A percentile compares a stretch with the other conserved stretches of the same genome.
Conservation (phyloP, 2,113 vertebrate species). For the Sinocyclocheilus rhinocerous region DNA sequence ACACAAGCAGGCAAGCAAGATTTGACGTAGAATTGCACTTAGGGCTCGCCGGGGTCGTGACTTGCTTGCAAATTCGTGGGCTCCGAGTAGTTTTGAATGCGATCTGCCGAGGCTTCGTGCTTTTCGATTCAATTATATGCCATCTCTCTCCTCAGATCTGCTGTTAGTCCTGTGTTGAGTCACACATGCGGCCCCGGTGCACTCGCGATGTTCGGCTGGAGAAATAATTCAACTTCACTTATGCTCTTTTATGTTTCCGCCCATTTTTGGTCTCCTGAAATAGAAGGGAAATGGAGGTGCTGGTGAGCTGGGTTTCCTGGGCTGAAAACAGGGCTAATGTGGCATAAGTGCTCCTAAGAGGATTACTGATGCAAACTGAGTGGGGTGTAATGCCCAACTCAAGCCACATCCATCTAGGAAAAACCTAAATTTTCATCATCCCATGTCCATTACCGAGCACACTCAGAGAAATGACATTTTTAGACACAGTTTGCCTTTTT, state of each 20-base stretch:
- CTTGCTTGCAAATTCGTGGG: slow-evolving; percentile 70
- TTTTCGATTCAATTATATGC: slow-evolving; percentile 74
- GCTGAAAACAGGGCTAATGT: slow-evolving; percentile 68
- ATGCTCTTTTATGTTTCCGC: slow-evolving; percentile 64
- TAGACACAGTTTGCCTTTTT: slow-evolving; percentile 13
- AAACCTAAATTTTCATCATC: slow-evolving; percentile 39
- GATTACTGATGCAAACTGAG: slow-evolving; percentile 62
- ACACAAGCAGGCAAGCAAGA: slow-evolving; percentile 67
- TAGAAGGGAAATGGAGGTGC: slow-evolving; percentile 64
- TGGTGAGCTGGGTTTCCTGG: slow-evolving; percentile 60
- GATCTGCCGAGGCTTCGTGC: slow-evolving; percentile 66
- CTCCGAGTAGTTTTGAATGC: slow-evolving; percentile 62
- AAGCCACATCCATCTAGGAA: slow-evolving; percentile 30
- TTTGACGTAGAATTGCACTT: slow-evolving; percentile 71
- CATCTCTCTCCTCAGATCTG: slow-evolving; percentile 66
- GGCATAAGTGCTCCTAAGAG: slow-evolving; percentile 67
- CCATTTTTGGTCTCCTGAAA: slow-evolving; percentile 45
- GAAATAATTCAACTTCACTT: slow-evolving; percentile 69
- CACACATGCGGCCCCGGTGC: slow-evolving; percentile 61
- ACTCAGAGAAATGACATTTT: slow-evolving; percentile 14
- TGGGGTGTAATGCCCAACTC: slow-evolving; percentile 46
- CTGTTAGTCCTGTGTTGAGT: slow-evolving; percentile 70
- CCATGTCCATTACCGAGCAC: slow-evolving; percentile 30
- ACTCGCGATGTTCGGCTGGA: slow-evolving; percentile 59
- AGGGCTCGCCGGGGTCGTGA: slow-evolving; percentile 68